Evolutionary conservation across 2,797 vertebrate species (phyloP), one percentile per base, ranked within the genome.

Genomic region (Poecilia wingei): DNA sequence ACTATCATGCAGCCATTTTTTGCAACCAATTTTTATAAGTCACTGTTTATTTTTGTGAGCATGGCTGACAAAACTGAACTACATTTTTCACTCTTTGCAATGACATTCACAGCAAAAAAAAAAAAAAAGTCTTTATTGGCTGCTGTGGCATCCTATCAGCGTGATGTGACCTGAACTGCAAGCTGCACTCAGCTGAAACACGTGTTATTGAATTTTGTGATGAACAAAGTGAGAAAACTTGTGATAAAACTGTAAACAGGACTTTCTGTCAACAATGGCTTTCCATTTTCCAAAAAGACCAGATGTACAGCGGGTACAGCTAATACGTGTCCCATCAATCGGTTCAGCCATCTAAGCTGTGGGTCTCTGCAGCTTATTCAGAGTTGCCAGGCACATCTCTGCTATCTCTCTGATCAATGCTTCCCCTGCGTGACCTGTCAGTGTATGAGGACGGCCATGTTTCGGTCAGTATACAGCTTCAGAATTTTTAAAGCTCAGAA

Each of bases 181-280:
- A 45, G 41, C 25, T 45, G 41, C 20, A 12, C 5, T 16, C 31
- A 64, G 16, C 59, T 64, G 16, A 68, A 41, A 39, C 33, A 68
- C 8, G 36, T 10, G 31, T 25, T 43, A 25, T 12, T 43, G 9
- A 25, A 69, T 69, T 41, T 43, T 25, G 36, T 25, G 39, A 41
- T 43, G 33, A 68, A 68, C 16, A 43, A n/a, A 25, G 9, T 70
- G 13, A 45, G 51, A 43, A n/a, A 68, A 68, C 20, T 10, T 41
- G 1, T n/a, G 18, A 41, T 12, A 69, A 43, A 64, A 69, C 66
- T 43, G 66, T 25, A 41, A 69, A n/a, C 12, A 43, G 36, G 41
- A 70, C 68, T 69, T 69, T 69, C 4, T 41, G 39, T 43, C 22
- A 41, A 69, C 22, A 69, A 69, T 70, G 41, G 25, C n/a, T 70